Evolutionary conservation across 2,888 invertebrate species (phyloP).

Genomic region (Hipparchia semele): DNA sequence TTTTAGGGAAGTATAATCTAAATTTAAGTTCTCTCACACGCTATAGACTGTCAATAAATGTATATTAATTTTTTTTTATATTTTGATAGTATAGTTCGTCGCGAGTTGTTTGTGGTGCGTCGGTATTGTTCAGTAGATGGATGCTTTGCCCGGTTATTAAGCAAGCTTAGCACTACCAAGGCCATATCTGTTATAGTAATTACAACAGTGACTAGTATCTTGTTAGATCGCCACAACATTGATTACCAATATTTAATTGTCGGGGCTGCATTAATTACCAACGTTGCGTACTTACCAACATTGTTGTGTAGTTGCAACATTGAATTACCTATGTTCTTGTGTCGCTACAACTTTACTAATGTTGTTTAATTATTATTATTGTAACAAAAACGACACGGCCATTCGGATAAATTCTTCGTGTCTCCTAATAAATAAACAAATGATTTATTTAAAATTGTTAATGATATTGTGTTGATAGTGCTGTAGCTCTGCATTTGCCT

Average conservation of each 20-base stretch:
- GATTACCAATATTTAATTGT: not conserved
- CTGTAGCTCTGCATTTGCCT: conserved; percentile 24
- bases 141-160: conserved; percentile 38
- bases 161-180: conserved; percentile 3
- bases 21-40: conserved; percentile 71
- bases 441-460: not conserved
- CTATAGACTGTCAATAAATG: conserved; percentile 57
- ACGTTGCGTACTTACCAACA: not conserved
- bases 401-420: not conserved
- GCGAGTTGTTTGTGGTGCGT: conserved; percentile 45
- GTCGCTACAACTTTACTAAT: not conserved
- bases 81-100: conserved; percentile 46
- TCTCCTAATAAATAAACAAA: not conserved
- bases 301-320: not conserved
- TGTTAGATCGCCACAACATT: not conserved
- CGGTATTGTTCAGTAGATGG: conserved; percentile 36
- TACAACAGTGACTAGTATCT: too few relatives aligned
- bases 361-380: not conserved
- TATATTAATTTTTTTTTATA: conserved; percentile 45
- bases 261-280: not conserved
- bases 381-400: not conserved
- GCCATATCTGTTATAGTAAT: not conserved
- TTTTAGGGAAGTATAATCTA: conserved; percentile 75
- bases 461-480: conserved; percentile 13
- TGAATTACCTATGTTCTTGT: not conserved